Percentiles rank a stretch among this genome's conserved stretches.
These are phyloP conservation scores for Tricholaema leucomelas DNA, from an alignment of 2,113 vertebrate species.

Conservation along the genomic window DNA sequence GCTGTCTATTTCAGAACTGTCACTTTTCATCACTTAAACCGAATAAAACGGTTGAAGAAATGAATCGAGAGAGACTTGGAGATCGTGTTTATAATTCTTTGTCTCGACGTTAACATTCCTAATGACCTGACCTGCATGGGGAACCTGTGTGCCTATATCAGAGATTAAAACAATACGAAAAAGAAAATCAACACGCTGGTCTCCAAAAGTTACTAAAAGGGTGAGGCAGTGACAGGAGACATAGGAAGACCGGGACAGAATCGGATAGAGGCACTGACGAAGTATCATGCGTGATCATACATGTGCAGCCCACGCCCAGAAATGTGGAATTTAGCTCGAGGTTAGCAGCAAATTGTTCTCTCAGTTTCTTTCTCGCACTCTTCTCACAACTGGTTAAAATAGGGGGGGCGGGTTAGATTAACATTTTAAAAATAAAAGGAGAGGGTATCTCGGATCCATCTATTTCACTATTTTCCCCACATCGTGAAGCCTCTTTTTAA, in stretches of 20 bases:
- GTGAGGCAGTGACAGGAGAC: neutral
- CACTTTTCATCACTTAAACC: constrained; percentile 79
- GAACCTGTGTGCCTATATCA: constrained; percentile 12
- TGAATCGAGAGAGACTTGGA: constrained; percentile 76
- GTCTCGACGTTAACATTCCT: constrained; percentile 59
- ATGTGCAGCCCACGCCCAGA: neutral
- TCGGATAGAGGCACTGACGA: neutral
- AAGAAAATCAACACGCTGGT: neutral
- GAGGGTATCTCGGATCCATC: neutral
- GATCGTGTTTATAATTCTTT: constrained; percentile 75
- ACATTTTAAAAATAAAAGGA: no score
- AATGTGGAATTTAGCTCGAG: neutral
- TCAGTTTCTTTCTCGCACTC: neutral
- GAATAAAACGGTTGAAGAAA: constrained; percentile 75
- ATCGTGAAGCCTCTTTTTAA: neutral
- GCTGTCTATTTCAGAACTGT: constrained; percentile 79
- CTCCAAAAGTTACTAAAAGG: constrained; percentile 21
- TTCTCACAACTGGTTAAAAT: neutral
- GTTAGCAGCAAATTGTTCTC: neutral
- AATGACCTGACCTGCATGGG: constrained; percentile 63
- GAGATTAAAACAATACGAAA: constrained; percentile 22
- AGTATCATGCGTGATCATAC: neutral
- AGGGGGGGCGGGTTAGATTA: accelerated
- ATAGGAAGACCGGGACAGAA: neutral
- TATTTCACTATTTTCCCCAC: neutral